Conservation (phyloP, 2,888 invertebrate species). For the Machimus atricapillus region DNA sequence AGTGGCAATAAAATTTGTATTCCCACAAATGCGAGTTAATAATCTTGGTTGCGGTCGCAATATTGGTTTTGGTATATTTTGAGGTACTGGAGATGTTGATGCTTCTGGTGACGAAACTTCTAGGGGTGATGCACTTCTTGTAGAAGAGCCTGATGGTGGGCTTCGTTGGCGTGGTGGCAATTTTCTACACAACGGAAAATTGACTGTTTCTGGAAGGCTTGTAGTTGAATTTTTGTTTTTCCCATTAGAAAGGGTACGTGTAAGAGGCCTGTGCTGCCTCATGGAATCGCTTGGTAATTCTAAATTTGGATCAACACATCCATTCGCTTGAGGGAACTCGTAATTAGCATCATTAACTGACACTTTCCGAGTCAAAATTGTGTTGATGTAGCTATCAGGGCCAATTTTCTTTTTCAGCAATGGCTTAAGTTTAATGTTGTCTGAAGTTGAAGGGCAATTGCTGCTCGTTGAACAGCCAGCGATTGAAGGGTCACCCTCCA, state of each 20-base stretch:
- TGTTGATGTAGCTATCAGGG: slow-evolving; percentile 77
- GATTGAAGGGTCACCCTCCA: slow-evolving; percentile 63
- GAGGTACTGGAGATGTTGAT: slow-evolving; percentile 45
- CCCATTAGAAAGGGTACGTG: slow-evolving; percentile 71
- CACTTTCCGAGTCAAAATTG: slow-evolving; percentile 62
- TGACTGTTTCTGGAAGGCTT: slow-evolving; percentile 56
- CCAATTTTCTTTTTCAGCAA: slow-evolving; percentile 73
- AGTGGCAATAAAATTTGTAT: slow-evolving; percentile 52
- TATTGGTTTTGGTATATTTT: slow-evolving; percentile 43
- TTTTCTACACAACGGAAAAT: slow-evolving; percentile 51
- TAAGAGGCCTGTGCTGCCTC: slow-evolving; percentile 72
- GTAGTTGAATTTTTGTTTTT: slow-evolving; percentile 59
- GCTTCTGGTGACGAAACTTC: slow-evolving; percentile 51
- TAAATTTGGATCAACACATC: slow-evolving; percentile 4
- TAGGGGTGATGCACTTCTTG: slow-evolving; percentile 61
- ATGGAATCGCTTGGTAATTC: slow-evolving; percentile 50
- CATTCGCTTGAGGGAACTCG: slow-evolving; percentile 55
- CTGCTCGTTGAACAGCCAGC: neutral
- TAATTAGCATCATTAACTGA: slow-evolving; percentile 59
- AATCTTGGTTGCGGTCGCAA: slow-evolving; percentile 71
- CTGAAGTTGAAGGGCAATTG: neutral
- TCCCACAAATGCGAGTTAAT: slow-evolving; percentile 65
- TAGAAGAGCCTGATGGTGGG: slow-evolving; percentile 61
- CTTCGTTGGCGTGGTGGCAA: slow-evolving; percentile 58
- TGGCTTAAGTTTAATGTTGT: slow-evolving; percentile 65